Percentiles rank a stretch among this genome's conserved stretches.
Conservation (phyloP, 2,888 invertebrate species). For the Cantharis lateralis region DNA sequence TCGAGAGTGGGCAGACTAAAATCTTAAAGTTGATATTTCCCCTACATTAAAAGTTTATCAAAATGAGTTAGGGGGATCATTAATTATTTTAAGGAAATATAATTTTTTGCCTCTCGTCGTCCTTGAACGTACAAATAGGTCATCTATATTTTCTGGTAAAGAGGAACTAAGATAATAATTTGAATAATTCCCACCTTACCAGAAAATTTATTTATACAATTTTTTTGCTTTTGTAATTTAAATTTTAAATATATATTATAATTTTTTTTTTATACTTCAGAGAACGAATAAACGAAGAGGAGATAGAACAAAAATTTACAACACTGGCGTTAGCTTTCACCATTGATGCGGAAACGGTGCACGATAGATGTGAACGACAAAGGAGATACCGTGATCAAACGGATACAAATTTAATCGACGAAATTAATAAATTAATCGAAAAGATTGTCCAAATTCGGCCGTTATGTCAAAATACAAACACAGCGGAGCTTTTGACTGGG, state of each 20-base stretch:
- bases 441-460: constrained; percentile 53
- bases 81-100: too few relatives aligned
- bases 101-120: too few relatives aligned
- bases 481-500: constrained; percentile 58
- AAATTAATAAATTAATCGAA: constrained; percentile 57
- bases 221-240: too few relatives aligned
- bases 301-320: constrained; percentile 61
- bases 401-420: constrained; percentile 61
- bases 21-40: too few relatives aligned
- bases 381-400: constrained; percentile 63
- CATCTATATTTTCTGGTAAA: too few relatives aligned
- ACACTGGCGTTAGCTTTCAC: constrained; percentile 63
- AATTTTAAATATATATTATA: background rate
- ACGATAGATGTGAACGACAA: constrained; percentile 61
- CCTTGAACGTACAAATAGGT: too few relatives aligned
- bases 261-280: constrained; percentile 39
- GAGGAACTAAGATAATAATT: too few relatives aligned
- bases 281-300: constrained; percentile 51
- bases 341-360: constrained; percentile 62
- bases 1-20: too few relatives aligned
- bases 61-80: too few relatives aligned
- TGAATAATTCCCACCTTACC: too few relatives aligned
- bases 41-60: too few relatives aligned
- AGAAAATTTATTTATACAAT: too few relatives aligned
- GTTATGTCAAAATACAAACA: constrained; percentile 58